Percentiles rank a stretch among this genome's conserved stretches.
These are phyloP conservation scores for Malachius bipustulatus DNA, from an alignment of 2,888 invertebrate species.

Conservation along the genomic window DNA sequence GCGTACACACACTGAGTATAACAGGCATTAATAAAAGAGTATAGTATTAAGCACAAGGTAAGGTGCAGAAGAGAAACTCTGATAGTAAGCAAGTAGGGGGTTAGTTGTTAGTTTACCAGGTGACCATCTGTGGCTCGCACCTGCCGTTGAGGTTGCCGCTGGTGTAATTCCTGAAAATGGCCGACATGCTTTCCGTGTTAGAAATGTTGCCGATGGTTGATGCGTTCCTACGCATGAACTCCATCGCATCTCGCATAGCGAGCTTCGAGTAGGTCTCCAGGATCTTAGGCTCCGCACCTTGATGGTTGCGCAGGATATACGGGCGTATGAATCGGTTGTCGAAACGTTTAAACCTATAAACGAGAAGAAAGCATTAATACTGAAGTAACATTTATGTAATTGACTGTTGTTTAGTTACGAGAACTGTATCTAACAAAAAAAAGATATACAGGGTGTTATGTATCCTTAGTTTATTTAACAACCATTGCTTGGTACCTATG, in stretches of 20 bases:
- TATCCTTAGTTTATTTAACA: too few relatives aligned
- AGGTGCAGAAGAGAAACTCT: too few relatives aligned
- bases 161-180: constrained; percentile 81
- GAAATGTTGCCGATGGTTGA: constrained; percentile 80
- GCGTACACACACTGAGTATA: too few relatives aligned
- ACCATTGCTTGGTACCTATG: too few relatives aligned
- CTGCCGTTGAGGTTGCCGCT: constrained; percentile 74
- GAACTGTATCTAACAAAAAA: too few relatives aligned
- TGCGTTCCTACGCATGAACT: constrained; percentile 78
- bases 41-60: too few relatives aligned
- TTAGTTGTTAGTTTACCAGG: constrained; percentile 46
- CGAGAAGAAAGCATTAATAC: constrained; percentile 11
- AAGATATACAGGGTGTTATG: too few relatives aligned
- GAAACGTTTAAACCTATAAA: constrained; percentile 73
- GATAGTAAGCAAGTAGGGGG: too few relatives aligned
- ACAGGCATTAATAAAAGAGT: too few relatives aligned
- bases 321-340: constrained; percentile 90
- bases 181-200: constrained; percentile 82
- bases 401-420: constrained; percentile 1
- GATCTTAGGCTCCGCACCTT: constrained; percentile 85
- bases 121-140: constrained; percentile 47
- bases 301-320: constrained; percentile 70
- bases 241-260: constrained; percentile 88
- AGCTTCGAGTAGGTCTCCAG: constrained; percentile 88
- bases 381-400: constrained; percentile 6